Conservation (phyloP, 1,140 invertebrate genomes). For the Macrostomum lignano region DNA sequence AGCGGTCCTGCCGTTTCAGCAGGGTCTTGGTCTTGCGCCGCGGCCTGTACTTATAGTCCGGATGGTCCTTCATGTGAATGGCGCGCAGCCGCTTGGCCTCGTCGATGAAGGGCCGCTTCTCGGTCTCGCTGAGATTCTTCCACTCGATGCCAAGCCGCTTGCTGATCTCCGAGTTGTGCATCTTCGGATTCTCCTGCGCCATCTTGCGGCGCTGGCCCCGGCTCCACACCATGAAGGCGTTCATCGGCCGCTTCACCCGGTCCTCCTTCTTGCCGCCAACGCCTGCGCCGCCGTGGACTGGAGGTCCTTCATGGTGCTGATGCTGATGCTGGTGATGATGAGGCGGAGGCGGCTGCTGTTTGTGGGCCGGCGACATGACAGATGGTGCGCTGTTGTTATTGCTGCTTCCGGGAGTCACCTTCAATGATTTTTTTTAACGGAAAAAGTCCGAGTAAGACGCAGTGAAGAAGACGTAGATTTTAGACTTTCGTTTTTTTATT, state of each 20-base stretch:
- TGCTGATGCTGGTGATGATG: too few species aligned
- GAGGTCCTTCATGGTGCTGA: too few species aligned
- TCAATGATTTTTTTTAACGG: too few species aligned
- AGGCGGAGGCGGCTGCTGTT: too few species aligned
- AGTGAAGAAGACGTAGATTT: too few species aligned
- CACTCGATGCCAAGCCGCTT: conserved; percentile 73
- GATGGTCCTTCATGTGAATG: conserved; percentile 97
- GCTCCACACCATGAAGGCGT: conserved; percentile 40
- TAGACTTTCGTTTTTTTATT: too few species aligned
- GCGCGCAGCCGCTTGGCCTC: conserved; percentile 83
- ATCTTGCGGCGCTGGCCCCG: conserved; percentile 37
- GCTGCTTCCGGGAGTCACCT: too few species aligned
- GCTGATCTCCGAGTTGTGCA: conserved; percentile 86
- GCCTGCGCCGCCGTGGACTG: too few species aligned
- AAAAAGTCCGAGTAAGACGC: too few species aligned
- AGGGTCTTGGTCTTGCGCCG: conserved; percentile 40
- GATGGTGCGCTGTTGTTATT: too few species aligned
- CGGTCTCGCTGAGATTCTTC: conserved; percentile 67
- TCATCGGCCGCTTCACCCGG: conserved; percentile 82
- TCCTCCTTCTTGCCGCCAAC: conserved; percentile 1
- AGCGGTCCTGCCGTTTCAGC: conserved; percentile 17
- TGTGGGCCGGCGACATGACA: too few species aligned
- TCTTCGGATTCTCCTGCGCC: conserved; percentile 75
- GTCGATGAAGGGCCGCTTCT: conserved; percentile 89
- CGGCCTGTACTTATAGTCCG: conserved; percentile 78